These are phyloP conservation scores for Myioborus miniatus DNA, from an alignment of 2,797 vertebrate genomes.

Conservation along the genomic window DNA sequence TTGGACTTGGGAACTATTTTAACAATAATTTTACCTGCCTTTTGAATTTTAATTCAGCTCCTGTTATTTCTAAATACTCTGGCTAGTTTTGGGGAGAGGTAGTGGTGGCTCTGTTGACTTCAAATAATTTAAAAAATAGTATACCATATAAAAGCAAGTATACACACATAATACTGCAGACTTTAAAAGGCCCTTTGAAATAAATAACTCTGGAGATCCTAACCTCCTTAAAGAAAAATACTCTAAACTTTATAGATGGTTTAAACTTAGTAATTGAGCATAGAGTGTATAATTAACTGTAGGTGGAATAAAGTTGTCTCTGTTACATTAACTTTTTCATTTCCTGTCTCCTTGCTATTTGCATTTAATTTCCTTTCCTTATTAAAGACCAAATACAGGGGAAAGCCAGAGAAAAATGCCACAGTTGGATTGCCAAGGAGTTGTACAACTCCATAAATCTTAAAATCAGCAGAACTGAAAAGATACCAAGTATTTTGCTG, in stretches of 20 bases:
- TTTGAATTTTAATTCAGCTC: not conserved
- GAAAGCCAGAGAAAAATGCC: constrained; percentile 12
- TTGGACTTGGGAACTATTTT: not conserved
- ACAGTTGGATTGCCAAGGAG: not conserved
- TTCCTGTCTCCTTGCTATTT: constrained; percentile 42
- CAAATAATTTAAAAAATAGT: not conserved
- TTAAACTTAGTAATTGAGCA: not conserved
- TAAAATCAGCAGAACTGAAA: constrained; percentile 2
- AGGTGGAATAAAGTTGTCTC: constrained; percentile 58
- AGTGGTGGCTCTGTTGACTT: not conserved
- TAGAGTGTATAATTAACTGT: constrained; percentile 41
- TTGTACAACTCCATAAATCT: constrained; percentile 7
- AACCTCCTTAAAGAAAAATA: not conserved
- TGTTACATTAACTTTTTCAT: constrained; percentile 35
- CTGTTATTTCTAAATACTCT: not conserved
- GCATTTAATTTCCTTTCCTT: constrained; percentile 57
- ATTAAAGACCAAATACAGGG: not conserved
- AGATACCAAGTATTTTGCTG: not conserved
- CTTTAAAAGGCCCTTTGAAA: not conserved
- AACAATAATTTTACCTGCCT: not conserved
- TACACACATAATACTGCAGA: not conserved
- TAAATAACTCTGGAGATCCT: not conserved
- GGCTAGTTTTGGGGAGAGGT: not conserved
- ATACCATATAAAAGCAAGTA: not conserved
- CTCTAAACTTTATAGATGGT: not conserved